Evolutionary conservation across 2,113 vertebrate species (phyloP).

Genomic region (Rhinogobius similis): DNA sequence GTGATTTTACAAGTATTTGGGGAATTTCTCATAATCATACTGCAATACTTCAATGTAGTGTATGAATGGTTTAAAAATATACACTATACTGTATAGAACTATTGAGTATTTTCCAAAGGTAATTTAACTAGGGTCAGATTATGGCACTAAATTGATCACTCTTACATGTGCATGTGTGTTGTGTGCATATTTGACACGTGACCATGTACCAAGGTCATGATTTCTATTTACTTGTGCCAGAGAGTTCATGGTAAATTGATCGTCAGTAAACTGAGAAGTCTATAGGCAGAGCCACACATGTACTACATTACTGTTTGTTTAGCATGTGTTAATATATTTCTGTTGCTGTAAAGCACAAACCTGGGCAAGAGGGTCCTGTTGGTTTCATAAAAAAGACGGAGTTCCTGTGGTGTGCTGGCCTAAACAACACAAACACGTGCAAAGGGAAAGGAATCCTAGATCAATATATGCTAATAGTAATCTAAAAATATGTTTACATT

Average conservation of each 20-base stretch:
- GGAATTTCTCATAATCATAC: neutral
- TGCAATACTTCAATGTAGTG: no score
- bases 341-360: constrained; percentile 73
- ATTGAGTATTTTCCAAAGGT: constrained; percentile 20
- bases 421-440: constrained; percentile 51
- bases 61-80: neutral
- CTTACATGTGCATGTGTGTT: neutral
- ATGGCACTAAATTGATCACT: constrained; percentile 9
- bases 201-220: neutral
- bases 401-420: constrained; percentile 95
- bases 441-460: constrained; percentile 10
- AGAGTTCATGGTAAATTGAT: neutral
- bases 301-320: neutral
- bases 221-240: neutral
- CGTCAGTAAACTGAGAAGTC: constrained; percentile 11
- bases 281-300: constrained; percentile 14
- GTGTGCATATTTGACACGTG: no score
- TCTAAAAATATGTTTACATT: neutral
- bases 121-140: constrained; percentile 26
- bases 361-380: constrained; percentile 89
- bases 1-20: neutral
- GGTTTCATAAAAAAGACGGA: constrained; percentile 94
- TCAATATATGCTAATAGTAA: constrained; percentile 1
- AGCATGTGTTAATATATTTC: neutral
- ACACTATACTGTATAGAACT: neutral